Percentiles rank a stretch among this genome's conserved stretches.
Evolutionary conservation across 1,140 invertebrate species (phyloP).

Genomic region (Chrysopa pallens): DNA sequence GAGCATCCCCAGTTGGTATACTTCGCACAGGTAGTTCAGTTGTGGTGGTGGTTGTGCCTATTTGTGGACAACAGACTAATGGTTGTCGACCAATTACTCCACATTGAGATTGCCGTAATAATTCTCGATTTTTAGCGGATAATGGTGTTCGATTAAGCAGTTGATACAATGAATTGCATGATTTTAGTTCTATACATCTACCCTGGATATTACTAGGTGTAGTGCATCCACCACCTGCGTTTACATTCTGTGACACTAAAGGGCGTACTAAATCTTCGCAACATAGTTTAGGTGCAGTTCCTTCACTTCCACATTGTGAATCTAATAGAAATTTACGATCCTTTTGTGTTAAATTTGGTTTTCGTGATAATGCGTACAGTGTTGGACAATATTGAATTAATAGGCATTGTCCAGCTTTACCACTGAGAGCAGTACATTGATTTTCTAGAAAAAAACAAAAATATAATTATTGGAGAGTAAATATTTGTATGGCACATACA

Average conservation of each 20-base stretch:
- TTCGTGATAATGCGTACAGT: too few species aligned
- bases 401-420: constrained; percentile 8
- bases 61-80: not conserved
- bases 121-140: not conserved
- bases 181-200: not conserved
- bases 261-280: too few species aligned
- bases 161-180: not conserved
- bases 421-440: constrained; percentile 9
- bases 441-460: constrained; percentile 2
- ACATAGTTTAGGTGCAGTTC: too few species aligned
- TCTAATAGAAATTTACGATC: too few species aligned
- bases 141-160: not conserved
- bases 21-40: not conserved
- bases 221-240: not conserved
- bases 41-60: not conserved
- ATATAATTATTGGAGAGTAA: too few species aligned
- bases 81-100: not conserved
- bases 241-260: too few species aligned
- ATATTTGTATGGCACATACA: too few species aligned
- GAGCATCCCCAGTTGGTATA: not conserved
- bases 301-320: too few species aligned
- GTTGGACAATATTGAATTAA: constrained; percentile 5
- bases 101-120: not conserved
- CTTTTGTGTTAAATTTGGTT: too few species aligned
- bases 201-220: not conserved